A percentile compares a stretch with the other conserved stretches of the same genome.
Evolutionary conservation across 2,888 invertebrate species (phyloP).

Genomic region (Cyrtodaria siliqua): DNA sequence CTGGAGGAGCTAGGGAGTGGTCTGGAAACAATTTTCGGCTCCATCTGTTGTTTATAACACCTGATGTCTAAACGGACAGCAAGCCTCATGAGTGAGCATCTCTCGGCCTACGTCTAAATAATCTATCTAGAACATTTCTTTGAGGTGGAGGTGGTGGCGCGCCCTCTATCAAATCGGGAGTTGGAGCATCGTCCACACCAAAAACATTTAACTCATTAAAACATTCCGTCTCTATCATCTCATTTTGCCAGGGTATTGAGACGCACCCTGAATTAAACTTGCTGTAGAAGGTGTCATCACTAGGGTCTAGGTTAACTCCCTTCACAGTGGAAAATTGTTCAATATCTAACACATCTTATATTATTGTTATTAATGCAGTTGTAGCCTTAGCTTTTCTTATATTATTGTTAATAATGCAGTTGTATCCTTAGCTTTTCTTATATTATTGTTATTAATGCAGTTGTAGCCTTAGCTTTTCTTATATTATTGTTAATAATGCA

Average conservation of each 20-base stretch:
- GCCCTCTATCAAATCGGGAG: constrained; percentile 94
- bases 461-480: too few relatives aligned
- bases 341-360: constrained; percentile 99
- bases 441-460: too few relatives aligned
- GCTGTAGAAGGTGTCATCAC: constrained; percentile 98
- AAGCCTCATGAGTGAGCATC: constrained; percentile 57
- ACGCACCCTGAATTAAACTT: constrained; percentile 99
- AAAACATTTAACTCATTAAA: constrained; percentile 97
- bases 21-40: constrained; percentile 35
- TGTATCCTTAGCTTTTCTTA: too few relatives aligned
- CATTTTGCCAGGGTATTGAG: constrained; percentile 99
- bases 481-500: too few relatives aligned
- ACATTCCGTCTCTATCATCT: constrained; percentile 99
- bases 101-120: constrained; percentile 81
- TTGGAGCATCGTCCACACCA: constrained; percentile 91
- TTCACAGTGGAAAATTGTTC: constrained; percentile 99
- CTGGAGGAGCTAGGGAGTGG: too few relatives aligned
- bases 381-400: too few relatives aligned
- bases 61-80: constrained; percentile 14
- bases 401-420: too few relatives aligned
- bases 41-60: constrained; percentile 33
- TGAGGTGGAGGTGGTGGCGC: constrained; percentile 89
- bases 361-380: too few relatives aligned
- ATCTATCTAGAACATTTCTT: constrained; percentile 86
- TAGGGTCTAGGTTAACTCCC: constrained; percentile 98